A percentile compares a stretch with the other conserved stretches of the same genome.
These are phyloP conservation scores for Cerastis leucographa DNA, from an alignment of 2,888 invertebrate species.

Conservation along the genomic window DNA sequence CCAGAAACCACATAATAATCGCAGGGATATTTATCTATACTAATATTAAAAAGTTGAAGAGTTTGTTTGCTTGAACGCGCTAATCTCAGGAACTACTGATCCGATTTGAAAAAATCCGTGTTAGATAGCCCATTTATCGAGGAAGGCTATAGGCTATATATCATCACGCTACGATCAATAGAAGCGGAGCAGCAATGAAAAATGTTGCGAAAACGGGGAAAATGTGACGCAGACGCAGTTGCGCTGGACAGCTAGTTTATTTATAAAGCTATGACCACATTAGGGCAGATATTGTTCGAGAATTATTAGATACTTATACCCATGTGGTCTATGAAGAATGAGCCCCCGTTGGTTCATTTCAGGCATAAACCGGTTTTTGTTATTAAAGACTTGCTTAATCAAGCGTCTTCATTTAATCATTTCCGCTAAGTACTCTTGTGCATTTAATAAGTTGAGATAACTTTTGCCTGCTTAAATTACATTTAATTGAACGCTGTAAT, in stretches of 20 bases:
- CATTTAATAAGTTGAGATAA: background rate
- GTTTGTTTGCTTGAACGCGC: no score
- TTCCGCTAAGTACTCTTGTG: background rate
- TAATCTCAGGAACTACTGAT: no score
- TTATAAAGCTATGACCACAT: constrained; percentile 9
- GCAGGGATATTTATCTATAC: constrained; percentile 8
- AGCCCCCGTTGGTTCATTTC: background rate
- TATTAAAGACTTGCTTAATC: background rate
- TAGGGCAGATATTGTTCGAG: background rate
- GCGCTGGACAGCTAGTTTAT: no score
- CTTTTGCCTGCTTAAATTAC: background rate
- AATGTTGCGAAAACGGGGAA: no score
- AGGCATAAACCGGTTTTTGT: no score
- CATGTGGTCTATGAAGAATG: background rate
- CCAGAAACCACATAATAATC: constrained; percentile 34
- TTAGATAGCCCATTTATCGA: no score
- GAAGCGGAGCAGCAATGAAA: no score
- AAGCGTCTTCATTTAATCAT: background rate
- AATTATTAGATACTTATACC: background rate
- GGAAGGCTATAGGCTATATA: no score
- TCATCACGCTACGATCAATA: no score
- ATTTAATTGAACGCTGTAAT: background rate
- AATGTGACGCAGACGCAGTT: no score
- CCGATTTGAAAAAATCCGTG: no score
- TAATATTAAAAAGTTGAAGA: no score